phyloP scores from a whole-genome alignment of 2,113 vertebrate species.

The Fregetta grallaria region DNA sequence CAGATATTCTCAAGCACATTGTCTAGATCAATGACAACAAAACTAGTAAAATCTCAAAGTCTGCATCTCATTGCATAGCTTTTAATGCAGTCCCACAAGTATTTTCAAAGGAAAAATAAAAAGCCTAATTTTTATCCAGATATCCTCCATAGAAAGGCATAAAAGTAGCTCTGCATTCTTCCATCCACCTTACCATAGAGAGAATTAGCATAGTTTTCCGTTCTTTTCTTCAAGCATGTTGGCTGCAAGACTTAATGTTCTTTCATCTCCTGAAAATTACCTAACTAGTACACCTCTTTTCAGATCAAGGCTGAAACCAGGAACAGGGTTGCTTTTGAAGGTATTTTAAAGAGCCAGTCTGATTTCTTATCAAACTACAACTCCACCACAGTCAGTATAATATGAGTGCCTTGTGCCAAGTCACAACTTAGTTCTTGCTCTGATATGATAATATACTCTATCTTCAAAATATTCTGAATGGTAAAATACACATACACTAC shows the following conservation, averaged over 20 bases:
- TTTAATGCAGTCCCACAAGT: not conserved
- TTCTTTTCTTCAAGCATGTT: not conserved
- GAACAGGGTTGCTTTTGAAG: not conserved
- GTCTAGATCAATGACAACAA: not conserved
- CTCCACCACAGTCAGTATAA: not conserved
- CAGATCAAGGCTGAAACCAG: not conserved
- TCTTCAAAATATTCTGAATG: not conserved
- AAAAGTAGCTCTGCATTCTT: not conserved
- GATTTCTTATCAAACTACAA: not conserved
- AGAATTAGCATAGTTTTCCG: not conserved
- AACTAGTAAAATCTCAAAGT: not conserved
- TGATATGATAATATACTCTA: not conserved
- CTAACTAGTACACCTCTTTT: not conserved
- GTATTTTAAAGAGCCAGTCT: not conserved
- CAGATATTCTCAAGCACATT: not conserved
- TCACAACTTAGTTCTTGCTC: not conserved
- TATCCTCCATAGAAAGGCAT: not conserved
- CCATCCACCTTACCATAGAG: not conserved
- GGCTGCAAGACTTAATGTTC: not conserved
- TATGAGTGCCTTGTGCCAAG: not conserved
- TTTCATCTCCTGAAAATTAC: not conserved
- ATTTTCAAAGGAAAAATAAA: not conserved
- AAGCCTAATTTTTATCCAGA: not conserved
- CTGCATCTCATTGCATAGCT: not conserved
- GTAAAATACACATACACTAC: not conserved